Evolutionary conservation across 2,113 vertebrate species (phyloP).

Genomic region (Salvator merianae): DNA sequence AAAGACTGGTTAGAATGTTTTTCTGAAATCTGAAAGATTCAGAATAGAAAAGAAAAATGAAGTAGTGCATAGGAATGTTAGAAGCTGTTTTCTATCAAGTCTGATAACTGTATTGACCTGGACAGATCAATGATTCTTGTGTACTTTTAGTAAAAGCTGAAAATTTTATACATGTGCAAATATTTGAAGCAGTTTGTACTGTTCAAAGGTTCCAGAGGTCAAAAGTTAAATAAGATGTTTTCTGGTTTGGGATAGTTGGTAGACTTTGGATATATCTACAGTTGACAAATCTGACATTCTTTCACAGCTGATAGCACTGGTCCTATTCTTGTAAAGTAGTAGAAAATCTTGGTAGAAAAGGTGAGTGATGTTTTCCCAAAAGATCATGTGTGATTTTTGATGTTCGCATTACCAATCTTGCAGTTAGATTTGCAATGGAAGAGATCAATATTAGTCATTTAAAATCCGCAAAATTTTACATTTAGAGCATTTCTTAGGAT

Average conservation of each 20-base stretch:
- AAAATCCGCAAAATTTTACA: background rate
- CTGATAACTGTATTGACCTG: no score
- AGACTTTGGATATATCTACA: background rate
- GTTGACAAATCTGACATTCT: background rate
- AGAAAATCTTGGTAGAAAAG: background rate
- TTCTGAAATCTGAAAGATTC: no score
- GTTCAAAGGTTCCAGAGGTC: background rate
- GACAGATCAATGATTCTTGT: background rate
- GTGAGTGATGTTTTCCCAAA: background rate
- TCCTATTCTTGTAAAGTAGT: background rate
- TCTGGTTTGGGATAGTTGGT: background rate
- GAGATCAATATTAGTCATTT: background rate
- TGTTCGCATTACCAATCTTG: no score
- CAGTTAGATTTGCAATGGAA: no score
- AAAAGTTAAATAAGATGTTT: background rate
- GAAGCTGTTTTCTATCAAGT: no score
- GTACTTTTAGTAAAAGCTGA: background rate
- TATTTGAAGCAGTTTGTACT: constrained; percentile 9
- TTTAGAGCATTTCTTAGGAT: background rate
- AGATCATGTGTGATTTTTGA: no score
- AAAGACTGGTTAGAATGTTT: no score
- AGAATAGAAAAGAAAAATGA: background rate
- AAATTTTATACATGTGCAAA: background rate
- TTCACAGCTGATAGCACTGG: background rate
- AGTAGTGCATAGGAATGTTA: no score